Conservation (phyloP, 1,140 invertebrate genomes). For the Drosophila erecta region DNA sequence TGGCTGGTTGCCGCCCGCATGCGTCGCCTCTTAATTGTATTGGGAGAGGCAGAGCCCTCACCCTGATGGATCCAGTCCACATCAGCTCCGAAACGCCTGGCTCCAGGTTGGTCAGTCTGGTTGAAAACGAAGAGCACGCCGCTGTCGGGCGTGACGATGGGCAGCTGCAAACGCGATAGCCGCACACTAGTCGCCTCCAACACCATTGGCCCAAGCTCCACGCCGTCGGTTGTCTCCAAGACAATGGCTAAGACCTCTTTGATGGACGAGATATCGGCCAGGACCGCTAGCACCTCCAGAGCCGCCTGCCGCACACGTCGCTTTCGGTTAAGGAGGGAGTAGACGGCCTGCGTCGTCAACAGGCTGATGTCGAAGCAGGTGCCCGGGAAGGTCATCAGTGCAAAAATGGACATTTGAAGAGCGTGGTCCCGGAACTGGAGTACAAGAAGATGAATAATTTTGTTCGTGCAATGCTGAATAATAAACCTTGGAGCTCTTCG, state of each 20-base stretch:
- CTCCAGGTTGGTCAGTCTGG: conserved; percentile 31
- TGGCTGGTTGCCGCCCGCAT: conserved; percentile 38
- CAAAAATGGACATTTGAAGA: conserved; percentile 91
- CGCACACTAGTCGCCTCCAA: conserved; percentile 86
- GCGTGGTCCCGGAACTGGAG: conserved; percentile 90
- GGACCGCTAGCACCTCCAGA: conserved; percentile 91
- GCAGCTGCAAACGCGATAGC: conserved; percentile 88
- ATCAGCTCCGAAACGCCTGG: conserved; percentile 86
- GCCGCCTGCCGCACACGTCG: conserved; percentile 91
- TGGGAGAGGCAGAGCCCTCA: conserved; percentile 86
- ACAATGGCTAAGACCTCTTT: conserved; percentile 85
- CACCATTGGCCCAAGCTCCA: conserved; percentile 84
- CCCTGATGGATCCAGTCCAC: conserved; percentile 90
- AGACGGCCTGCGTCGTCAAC: conserved; percentile 87
- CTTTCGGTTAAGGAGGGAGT: conserved; percentile 88
- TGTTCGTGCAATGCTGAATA: not conserved
- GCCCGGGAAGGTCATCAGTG: conserved; percentile 91
- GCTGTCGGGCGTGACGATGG: conserved; percentile 88
- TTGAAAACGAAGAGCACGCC: conserved; percentile 89
- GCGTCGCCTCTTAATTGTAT: conserved; percentile 82
- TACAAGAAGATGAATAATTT: not conserved
- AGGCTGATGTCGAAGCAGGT: conserved; percentile 90
- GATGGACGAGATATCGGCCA: conserved; percentile 90
- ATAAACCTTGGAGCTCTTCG: conserved; percentile 87
- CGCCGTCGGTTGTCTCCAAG: conserved; percentile 77